Evolutionary conservation across 2,113 vertebrate species (phyloP).

Genomic region (Stigmatopora argus): DNA sequence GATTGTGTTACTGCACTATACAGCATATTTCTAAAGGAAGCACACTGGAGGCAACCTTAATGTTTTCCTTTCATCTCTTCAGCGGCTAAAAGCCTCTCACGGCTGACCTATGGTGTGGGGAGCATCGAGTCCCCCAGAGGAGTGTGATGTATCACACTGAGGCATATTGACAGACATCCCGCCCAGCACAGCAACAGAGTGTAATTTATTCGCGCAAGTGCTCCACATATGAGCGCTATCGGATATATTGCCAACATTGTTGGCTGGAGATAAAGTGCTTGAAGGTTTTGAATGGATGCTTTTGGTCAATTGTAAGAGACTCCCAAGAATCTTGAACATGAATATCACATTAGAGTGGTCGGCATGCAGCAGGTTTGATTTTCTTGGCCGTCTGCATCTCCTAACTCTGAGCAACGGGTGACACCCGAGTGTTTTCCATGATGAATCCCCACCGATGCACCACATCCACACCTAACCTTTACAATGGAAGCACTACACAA

Average conservation of each 20-base stretch:
- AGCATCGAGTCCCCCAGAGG: constrained; percentile 33
- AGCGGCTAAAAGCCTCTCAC: constrained; percentile 48
- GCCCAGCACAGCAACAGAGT: constrained; percentile 22
- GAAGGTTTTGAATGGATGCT: constrained; percentile 10
- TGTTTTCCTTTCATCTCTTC: constrained; percentile 58
- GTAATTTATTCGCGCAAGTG: constrained; percentile 45
- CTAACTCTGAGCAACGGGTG: constrained; percentile 37
- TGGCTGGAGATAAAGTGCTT: constrained; percentile 18
- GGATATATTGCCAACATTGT: constrained; percentile 30
- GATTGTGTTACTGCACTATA: constrained; percentile 23
- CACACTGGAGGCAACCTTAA: constrained; percentile 34
- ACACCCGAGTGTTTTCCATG: constrained; percentile 52
- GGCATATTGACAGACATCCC: constrained; percentile 49
- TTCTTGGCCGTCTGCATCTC: constrained; percentile 25
- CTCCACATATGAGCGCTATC: constrained; percentile 27
- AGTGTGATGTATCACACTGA: constrained; percentile 50
- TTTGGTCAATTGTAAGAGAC: constrained; percentile 15
- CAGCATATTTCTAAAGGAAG: constrained; percentile 38
- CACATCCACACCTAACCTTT: constrained; percentile 58
- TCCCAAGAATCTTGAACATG: constrained; percentile 24
- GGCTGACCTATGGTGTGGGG: constrained; percentile 37
- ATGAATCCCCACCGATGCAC: constrained; percentile 51
- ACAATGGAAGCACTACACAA: constrained; percentile 46
- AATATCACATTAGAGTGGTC: constrained; percentile 15
- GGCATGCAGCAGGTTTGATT: constrained; percentile 12